These are phyloP conservation scores for Thera obeliscata DNA, from an alignment of 2,888 invertebrate genomes.

Conservation along the genomic window DNA sequence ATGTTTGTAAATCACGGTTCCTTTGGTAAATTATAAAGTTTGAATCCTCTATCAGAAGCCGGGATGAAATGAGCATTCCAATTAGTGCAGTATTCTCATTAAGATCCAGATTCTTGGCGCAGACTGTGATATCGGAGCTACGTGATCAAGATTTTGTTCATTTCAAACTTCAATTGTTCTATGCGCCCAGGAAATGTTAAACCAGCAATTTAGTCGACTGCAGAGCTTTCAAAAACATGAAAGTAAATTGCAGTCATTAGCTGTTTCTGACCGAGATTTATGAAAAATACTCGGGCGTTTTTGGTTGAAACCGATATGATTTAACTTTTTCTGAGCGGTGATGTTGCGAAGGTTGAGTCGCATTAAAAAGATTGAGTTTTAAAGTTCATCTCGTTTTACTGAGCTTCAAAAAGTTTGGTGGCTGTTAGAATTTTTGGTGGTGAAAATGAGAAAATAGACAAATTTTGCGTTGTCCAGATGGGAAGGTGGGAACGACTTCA, in stretches of 20 bases:
- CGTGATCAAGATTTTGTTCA: slow-evolving; percentile 75
- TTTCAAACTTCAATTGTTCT: slow-evolving; percentile 51
- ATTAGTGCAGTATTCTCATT: slow-evolving; percentile 79
- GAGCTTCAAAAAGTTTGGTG: slow-evolving; percentile 54
- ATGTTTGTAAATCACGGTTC: slow-evolving; percentile 45
- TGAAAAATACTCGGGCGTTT: slow-evolving; percentile 30
- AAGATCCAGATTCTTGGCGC: slow-evolving; percentile 75
- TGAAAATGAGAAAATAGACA: slow-evolving; percentile 62
- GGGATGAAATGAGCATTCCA: slow-evolving; percentile 75
- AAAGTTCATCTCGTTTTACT: slow-evolving; percentile 52
- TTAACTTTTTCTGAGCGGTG: slow-evolving; percentile 33
- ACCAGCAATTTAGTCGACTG: slow-evolving; percentile 18
- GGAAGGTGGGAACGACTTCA: slow-evolving; percentile 63
- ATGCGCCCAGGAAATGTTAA: slow-evolving; percentile 27
- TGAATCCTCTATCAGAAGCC: slow-evolving; percentile 61
- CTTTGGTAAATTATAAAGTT: slow-evolving; percentile 63
- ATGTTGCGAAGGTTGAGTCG: slow-evolving; percentile 30
- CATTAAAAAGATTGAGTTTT: slow-evolving; percentile 45
- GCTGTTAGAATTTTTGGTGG: slow-evolving; percentile 62
- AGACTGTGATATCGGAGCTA: slow-evolving; percentile 72
- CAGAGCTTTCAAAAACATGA: slow-evolving; percentile 21
- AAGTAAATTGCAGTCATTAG: slow-evolving; percentile 27
- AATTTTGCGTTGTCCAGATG: slow-evolving; percentile 66
- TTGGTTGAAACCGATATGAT: slow-evolving; percentile 35
- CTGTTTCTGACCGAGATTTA: slow-evolving; percentile 30